Base-by-base conservation (phyloP, 2,888 invertebrate species). In the Coecobrya sp. region DNA sequence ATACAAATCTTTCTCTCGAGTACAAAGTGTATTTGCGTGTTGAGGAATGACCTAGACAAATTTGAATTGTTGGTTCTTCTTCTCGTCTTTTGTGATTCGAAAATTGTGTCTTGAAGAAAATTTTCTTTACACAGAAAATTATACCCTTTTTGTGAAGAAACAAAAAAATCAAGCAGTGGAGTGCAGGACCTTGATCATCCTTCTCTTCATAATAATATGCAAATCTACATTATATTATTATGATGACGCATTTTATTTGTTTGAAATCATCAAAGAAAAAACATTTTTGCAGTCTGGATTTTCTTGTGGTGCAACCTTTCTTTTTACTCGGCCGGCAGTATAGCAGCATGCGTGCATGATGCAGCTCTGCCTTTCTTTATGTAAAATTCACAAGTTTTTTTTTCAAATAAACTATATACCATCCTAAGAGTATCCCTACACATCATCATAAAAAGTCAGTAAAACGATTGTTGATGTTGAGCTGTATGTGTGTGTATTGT, bases 221-320 rank as follows among this genome's bases (percentile, higher is more conserved):
- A 30, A 81, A 89, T 73, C 4, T 42, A 42, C 22, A 19, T 36
- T 84, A 42, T 62, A 62, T 36, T 42, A 59, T 59, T 62, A 62
- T 36, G 19, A 59, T 59, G 36, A 42, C 8, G 42, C 16, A n/a
- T 36, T 70, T 81, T 59, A 55, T 82, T 82, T 19, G 3, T 49
- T 27, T 55, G 22, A 87, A 42, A 42, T 19, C 19, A 2, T 42
- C 1, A 10, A 70, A 19, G 0, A 27, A 65, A 65, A 65, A 65
- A 55, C 1, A 65, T 88, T 84, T 84, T 89, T 70, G 68, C 89
- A 89, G 89, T 82, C 89, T 89, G 89, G 89, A 89, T 89, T 89
- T 89, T 89, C 89, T 82, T 82, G 89, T 89, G 82, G 82, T 49
- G 68, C 89, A 82, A 88, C 59, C 81, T 89, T 89, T 81, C 55